Conservation (phyloP, 2,797 vertebrate species). For the Linurgus olivaceus region DNA sequence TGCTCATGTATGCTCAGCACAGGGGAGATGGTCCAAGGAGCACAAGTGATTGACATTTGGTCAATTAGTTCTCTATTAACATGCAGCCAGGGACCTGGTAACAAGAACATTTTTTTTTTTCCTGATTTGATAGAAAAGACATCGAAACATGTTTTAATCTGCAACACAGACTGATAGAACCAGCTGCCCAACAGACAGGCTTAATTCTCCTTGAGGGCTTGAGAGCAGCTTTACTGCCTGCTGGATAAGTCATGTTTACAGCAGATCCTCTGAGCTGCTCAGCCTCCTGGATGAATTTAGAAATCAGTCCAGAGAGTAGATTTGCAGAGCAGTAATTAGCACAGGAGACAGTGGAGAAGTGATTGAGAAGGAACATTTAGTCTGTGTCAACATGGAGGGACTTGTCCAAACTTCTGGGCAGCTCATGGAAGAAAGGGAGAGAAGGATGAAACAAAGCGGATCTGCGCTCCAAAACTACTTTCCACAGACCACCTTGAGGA, state of each 20-base stretch:
- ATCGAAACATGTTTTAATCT: constrained; percentile 6
- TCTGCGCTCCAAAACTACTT: neutral
- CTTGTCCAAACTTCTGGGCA: neutral
- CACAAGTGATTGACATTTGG: neutral
- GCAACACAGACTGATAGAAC: constrained; percentile 15
- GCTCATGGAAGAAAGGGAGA: neutral
- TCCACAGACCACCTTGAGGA: neutral
- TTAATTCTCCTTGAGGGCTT: neutral
- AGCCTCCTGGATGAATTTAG: constrained; percentile 27
- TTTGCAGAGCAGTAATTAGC: constrained; percentile 25
- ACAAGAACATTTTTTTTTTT: neutral
- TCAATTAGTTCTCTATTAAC: constrained; percentile 27
- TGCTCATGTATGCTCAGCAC: neutral
- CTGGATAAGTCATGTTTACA: neutral
- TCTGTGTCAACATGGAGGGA: neutral
- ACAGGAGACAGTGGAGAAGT: neutral
- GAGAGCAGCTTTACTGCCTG: constrained; percentile 12
- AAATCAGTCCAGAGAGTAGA: constrained; percentile 28
- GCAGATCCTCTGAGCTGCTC: constrained; percentile 15
- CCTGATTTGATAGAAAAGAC: constrained; percentile 6
- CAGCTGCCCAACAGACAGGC: constrained; percentile 10
- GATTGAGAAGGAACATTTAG: neutral
- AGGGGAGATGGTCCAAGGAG: neutral
- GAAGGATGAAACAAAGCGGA: neutral
- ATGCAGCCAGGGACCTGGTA: neutral